A percentile compares a stretch with the other conserved stretches of the same genome.
phyloP scores from a whole-genome alignment of 1,140 invertebrate genomes.

The Berghia stephanieae region DNA sequence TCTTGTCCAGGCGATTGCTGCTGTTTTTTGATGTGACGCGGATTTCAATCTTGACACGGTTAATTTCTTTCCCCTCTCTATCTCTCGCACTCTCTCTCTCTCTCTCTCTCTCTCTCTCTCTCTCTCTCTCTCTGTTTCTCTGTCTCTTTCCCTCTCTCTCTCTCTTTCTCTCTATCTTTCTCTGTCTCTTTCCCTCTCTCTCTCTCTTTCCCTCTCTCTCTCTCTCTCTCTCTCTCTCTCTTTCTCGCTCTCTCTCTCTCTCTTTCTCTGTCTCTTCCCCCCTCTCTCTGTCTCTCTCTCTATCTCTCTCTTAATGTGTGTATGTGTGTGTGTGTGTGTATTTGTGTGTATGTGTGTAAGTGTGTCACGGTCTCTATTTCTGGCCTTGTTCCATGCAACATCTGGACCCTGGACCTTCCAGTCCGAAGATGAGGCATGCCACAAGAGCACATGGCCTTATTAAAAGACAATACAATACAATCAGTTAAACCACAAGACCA shows the following conservation, averaged over 20 bases:
- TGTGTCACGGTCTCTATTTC: background rate
- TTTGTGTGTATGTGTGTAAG: background rate
- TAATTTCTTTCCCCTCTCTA: no score
- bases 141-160: background rate
- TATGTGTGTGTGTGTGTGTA: background rate
- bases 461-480: no score
- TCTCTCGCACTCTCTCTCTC: background rate
- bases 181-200: background rate
- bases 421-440: no score
- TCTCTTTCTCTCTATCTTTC: background rate
- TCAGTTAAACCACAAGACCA: no score
- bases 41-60: no score
- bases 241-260: background rate
- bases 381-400: no score
- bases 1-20: no score
- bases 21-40: no score
- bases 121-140: slow-evolving; percentile 21
- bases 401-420: no score
- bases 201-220: slow-evolving; percentile 2
- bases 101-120: slow-evolving; percentile 5
- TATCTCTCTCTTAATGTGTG: background rate
- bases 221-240: slow-evolving; percentile 7
- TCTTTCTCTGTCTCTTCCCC: background rate
- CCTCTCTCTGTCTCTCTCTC: background rate
- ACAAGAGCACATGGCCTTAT: no score